Conservation (phyloP, 2,113 vertebrate genomes). For the Mus spicilegus region DNA sequence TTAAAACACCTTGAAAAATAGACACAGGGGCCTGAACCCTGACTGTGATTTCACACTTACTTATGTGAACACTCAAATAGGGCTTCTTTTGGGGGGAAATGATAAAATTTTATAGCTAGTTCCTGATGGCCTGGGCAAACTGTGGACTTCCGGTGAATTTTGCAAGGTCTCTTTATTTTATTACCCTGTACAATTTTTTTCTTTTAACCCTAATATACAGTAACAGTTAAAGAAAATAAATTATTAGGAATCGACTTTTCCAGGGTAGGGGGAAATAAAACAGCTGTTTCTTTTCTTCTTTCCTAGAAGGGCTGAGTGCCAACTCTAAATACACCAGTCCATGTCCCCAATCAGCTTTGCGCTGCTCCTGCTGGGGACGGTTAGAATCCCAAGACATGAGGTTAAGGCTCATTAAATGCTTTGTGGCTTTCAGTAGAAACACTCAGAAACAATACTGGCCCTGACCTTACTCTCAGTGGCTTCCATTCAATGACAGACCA, state of each 20-base stretch:
- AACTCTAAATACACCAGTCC: not conserved
- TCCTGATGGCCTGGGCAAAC: slow-evolving; percentile 48
- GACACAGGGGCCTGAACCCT: slow-evolving; percentile 16
- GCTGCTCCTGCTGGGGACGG: slow-evolving; percentile 61
- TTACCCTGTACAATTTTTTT: slow-evolving; percentile 64
- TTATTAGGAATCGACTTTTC: slow-evolving; percentile 80
- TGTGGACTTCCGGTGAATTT: slow-evolving; percentile 59
- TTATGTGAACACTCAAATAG: slow-evolving; percentile 67
- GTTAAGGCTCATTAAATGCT: slow-evolving; percentile 58
- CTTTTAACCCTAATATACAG: slow-evolving; percentile 86
- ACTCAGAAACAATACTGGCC: slow-evolving; percentile 45
- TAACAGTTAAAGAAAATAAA: slow-evolving; percentile 87
- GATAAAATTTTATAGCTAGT: slow-evolving; percentile 67
- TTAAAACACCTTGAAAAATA: slow-evolving; percentile 70
- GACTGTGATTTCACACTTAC: slow-evolving; percentile 60
- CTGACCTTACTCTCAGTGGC: slow-evolving; percentile 73
- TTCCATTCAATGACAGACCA: slow-evolving; percentile 75
- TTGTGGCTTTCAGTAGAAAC: slow-evolving; percentile 55
- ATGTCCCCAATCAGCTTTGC: slow-evolving; percentile 63
- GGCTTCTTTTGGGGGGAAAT: slow-evolving; percentile 40
- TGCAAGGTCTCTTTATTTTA: slow-evolving; percentile 76
- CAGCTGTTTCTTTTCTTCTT: slow-evolving; percentile 80
- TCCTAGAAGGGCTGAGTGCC: slow-evolving; percentile 58
- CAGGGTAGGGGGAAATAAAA: slow-evolving; percentile 80
- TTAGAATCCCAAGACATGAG: slow-evolving; percentile 45